Conservation (phyloP, 2,113 vertebrate species). For the Syrmaticus mikado region DNA sequence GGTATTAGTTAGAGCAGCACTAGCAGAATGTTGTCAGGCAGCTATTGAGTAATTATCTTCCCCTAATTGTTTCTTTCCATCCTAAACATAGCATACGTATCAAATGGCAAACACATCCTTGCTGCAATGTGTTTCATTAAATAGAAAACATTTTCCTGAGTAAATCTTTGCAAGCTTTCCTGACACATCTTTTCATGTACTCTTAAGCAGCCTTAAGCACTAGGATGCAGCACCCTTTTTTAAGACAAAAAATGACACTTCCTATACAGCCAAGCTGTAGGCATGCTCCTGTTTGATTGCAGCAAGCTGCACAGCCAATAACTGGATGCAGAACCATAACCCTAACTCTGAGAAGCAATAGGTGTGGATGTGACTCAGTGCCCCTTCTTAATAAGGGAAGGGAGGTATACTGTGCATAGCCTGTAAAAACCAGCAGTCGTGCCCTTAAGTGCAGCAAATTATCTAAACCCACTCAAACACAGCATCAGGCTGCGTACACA, state of each 20-base stretch:
- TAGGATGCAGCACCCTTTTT: rapidly evolving
- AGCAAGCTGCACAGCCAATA: background rate
- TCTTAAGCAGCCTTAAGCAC: background rate
- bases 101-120: background rate
- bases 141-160: background rate
- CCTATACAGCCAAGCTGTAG: background rate
- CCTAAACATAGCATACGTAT: background rate
- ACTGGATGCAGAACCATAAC: background rate
- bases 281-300: background rate
- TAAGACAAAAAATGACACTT: background rate
- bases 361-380: background rate
- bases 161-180: background rate
- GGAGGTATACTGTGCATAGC: background rate
- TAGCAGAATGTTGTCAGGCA: background rate
- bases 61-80: background rate
- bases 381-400: background rate
- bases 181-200: background rate
- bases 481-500: background rate
- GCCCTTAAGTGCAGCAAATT: background rate
- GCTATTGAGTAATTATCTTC: background rate
- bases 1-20: background rate
- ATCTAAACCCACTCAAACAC: rapidly evolving
- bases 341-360: background rate
- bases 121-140: background rate
- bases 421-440: background rate